Base-by-base conservation (phyloP, 2,113 vertebrate species). In the Probosciger aterrimus region DNA sequence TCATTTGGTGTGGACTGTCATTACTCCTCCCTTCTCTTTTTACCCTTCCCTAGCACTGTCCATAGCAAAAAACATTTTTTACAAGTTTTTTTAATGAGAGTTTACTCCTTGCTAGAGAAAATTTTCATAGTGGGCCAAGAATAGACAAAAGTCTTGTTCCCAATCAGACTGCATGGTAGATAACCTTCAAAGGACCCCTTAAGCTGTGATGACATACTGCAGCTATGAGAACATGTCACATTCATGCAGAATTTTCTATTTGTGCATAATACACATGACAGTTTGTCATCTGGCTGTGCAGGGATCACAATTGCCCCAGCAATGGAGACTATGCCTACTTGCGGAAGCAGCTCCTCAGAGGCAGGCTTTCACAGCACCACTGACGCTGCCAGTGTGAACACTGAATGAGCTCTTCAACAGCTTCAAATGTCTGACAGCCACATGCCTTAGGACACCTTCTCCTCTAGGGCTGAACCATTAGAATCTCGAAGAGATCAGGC, bases 161-260 rank as follows among this genome's bases (percentile, higher is more conserved):
- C 35, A 4, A 22, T 59, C 49, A 75, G 24, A 35, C 3, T 3
- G 1, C 5, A 5, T 0, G 0, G 15, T 0, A 79, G 27, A 55
- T 3, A 1, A 37, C 14, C 39, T 85, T 88, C 27, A 25, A 10
- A 15, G 30, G 52, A 46, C 22, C 11, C 7, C 35, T 78, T 50
- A 57, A 59, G 47, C 16, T 76, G 22, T 30, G 47, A 49, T 46
- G 25, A 31, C 22, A 52, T 47, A 7, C 19, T 47, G 47, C 31
- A 78, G 37, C 28, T 49, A 9, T 2, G 1, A 67, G n/a, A 88
- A 28, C 27, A 30, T 3, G 78, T 24, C 18, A 25, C 2, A 15
- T 27, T 47, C 44, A n/a, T 18, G 35, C 11, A 50, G 12, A 62
- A 80, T 69, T 69, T 79, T 19, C 33, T 73, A 0, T 8, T 14